Conservation (phyloP, 2,888 invertebrate species). For the Flexamia atlantica region DNA sequence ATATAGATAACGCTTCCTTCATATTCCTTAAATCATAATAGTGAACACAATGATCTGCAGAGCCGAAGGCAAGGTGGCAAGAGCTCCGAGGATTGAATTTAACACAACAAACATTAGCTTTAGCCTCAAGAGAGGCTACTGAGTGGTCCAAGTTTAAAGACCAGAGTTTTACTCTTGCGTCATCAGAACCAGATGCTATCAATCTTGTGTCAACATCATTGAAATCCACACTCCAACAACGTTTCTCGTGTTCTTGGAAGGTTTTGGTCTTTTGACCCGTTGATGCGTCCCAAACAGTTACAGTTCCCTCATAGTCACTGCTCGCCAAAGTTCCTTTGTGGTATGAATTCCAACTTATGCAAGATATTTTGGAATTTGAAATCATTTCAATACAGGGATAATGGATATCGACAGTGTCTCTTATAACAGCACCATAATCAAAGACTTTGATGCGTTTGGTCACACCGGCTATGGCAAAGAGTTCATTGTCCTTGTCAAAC, state of each 20-base stretch:
- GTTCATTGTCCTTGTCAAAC: conserved; percentile 97
- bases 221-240: conserved; percentile 98
- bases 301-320: conserved; percentile 96
- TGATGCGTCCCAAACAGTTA: conserved; percentile 94
- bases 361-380: conserved; percentile 95
- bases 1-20: conserved; percentile 87
- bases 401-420: conserved; percentile 93
- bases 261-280: conserved; percentile 86
- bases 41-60: conserved; percentile 98
- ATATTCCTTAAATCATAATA: conserved; percentile 95
- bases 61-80: conserved; percentile 94
- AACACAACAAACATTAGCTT: conserved; percentile 97
- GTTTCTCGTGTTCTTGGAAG: conserved; percentile 94
- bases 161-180: conserved; percentile 95
- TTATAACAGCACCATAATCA: conserved; percentile 91
- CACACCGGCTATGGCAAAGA: conserved; percentile 97
- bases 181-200: conserved; percentile 95
- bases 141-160: conserved; percentile 92
- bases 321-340: conserved; percentile 93
- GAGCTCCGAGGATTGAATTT: conserved; percentile 92
- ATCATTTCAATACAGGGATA: conserved; percentile 95
- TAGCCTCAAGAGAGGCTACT: conserved; percentile 92
- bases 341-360: conserved; percentile 96
- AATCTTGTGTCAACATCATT: conserved; percentile 93
- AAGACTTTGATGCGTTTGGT: conserved; percentile 96